Conservation (phyloP, 2,113 vertebrate species). For the Setophaga petechia region DNA sequence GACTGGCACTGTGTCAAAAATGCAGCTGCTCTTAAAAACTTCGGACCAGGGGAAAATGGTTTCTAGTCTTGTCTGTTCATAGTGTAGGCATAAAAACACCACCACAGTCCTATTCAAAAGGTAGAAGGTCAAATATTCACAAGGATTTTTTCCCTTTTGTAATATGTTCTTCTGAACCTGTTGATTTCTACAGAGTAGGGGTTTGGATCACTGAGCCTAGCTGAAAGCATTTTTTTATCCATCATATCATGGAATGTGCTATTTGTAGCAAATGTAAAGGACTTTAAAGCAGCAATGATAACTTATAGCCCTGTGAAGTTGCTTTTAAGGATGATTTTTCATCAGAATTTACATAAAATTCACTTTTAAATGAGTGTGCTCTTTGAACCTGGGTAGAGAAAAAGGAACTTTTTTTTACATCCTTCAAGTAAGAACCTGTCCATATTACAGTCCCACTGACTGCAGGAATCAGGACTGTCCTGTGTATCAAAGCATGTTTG, state of each 20-base stretch:
- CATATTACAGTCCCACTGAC: neutral
- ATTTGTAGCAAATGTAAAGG: neutral
- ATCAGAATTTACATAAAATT: neutral
- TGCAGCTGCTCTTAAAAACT: conserved; percentile 34
- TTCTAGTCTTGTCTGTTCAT: neutral
- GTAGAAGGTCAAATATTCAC: neutral
- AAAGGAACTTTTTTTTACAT: neutral
- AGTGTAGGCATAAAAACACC: neutral
- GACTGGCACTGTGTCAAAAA: conserved; percentile 26
- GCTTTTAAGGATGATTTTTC: neutral
- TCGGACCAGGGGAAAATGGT: conserved; percentile 30
- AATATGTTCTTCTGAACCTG: neutral
- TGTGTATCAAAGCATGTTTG: neutral
- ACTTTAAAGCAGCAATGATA: neutral
- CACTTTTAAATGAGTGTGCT: neutral
- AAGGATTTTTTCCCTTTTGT: neutral
- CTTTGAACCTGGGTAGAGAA: neutral
- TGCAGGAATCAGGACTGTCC: neutral
- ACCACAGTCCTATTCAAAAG: neutral
- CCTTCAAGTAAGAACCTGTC: neutral
- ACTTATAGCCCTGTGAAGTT: neutral
- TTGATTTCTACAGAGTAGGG: neutral
- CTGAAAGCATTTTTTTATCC: neutral
- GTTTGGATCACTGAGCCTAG: neutral
- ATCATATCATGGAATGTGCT: neutral